Evolutionary conservation across 2,888 invertebrate genomes (phyloP).

Genomic region (Himalopsyche japonica): DNA sequence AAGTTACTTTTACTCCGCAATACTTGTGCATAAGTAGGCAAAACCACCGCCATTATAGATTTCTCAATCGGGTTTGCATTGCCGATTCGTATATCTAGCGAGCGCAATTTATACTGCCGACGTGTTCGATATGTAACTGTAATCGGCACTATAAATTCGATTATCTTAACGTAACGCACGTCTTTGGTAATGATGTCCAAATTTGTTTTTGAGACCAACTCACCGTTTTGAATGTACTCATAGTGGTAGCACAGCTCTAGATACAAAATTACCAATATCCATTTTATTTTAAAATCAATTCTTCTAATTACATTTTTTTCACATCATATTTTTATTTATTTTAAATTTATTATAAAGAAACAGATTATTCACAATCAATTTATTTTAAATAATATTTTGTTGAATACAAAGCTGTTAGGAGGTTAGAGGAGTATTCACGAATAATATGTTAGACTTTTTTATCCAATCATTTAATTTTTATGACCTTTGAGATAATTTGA

Average conservation of each 20-base stretch:
- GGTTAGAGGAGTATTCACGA: too few species aligned
- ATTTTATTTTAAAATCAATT: neutral
- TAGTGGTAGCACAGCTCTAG: neutral
- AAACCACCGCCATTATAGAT: slow-evolving; percentile 24
- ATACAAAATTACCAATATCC: neutral
- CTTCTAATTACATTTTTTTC: too few species aligned
- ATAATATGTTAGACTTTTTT: too few species aligned
- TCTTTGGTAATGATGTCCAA: slow-evolving; percentile 7
- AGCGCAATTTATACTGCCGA: slow-evolving; percentile 19
- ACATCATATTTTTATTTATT: too few species aligned
- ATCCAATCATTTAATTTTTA: too few species aligned
- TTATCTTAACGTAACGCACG: neutral
- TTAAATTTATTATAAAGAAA: too few species aligned
- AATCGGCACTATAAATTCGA: slow-evolving; percentile 12
- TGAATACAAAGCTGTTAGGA: too few species aligned
- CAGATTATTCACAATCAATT: too few species aligned
- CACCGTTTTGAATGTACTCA: neutral
- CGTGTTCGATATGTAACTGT: slow-evolving; percentile 14
- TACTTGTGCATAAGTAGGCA: slow-evolving; percentile 37
- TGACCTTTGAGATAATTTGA: too few species aligned
- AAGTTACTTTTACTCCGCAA: slow-evolving; percentile 41
- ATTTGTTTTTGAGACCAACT: neutral
- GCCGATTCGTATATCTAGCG: slow-evolving; percentile 17
- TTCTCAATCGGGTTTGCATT: slow-evolving; percentile 24
- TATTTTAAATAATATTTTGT: too few species aligned